Evolutionary conservation across 2,113 vertebrate species (phyloP).

Genomic region (Cacatua alba): DNA sequence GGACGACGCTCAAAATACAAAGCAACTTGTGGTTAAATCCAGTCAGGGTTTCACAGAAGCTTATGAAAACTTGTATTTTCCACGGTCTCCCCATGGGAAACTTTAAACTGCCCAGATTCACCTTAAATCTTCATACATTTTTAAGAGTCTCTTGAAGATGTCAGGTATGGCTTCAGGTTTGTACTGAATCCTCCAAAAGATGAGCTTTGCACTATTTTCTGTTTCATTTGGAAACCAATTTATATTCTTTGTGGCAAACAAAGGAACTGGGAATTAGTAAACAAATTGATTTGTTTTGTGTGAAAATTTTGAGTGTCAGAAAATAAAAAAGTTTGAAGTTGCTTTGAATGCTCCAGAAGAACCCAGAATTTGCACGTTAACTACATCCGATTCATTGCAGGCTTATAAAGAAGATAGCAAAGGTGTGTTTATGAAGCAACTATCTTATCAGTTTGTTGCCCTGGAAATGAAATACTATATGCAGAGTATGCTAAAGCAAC

Average conservation of each 20-base stretch:
- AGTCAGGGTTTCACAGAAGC: background rate
- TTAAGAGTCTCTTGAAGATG: background rate
- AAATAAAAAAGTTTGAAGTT: background rate
- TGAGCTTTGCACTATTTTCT: background rate
- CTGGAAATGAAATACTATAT: background rate
- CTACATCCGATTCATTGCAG: background rate
- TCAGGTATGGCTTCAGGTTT: background rate
- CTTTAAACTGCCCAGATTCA: background rate
- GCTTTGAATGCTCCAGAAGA: background rate
- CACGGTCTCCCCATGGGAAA: background rate
- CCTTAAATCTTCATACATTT: background rate
- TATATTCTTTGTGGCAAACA: background rate
- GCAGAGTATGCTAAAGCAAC: background rate
- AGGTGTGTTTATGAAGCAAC: background rate
- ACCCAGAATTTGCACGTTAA: background rate
- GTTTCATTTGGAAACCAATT: background rate
- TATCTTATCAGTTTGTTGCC: background rate
- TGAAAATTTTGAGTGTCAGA: background rate
- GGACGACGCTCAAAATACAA: background rate
- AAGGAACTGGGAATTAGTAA: background rate
- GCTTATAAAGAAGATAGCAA: background rate
- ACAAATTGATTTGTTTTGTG: background rate
- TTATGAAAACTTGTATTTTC: background rate
- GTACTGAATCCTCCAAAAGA: background rate
- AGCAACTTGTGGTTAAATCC: background rate